Evolutionary conservation across 2,888 invertebrate species (phyloP).

Genomic region (Dione juno): DNA sequence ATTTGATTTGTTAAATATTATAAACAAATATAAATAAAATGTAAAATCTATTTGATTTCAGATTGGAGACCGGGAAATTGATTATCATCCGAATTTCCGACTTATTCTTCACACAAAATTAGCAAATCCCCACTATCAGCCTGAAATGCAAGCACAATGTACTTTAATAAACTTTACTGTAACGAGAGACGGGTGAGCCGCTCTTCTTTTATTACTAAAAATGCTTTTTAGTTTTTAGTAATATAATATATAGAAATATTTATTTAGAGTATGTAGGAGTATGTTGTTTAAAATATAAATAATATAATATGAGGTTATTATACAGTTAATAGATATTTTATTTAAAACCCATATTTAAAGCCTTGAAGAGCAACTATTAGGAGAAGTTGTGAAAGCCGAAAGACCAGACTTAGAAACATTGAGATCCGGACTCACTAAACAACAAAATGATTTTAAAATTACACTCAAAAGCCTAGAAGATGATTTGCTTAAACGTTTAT

Average conservation of each 20-base stretch:
- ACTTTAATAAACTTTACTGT: slow-evolving; percentile 98
- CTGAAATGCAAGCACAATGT: slow-evolving; percentile 98
- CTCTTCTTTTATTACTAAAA: neutral
- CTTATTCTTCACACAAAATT: slow-evolving; percentile 95
- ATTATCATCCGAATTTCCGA: slow-evolving; percentile 91
- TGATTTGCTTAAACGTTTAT: slow-evolving; percentile 91
- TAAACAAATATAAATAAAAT: too few relatives aligned
- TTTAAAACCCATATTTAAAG: slow-evolving; percentile 53
- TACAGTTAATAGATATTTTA: neutral
- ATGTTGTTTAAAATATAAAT: neutral
- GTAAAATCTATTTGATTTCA: slow-evolving; percentile 82
- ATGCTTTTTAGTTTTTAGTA: neutral
- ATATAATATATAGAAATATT: too few relatives aligned
- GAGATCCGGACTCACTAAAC: slow-evolving; percentile 92
- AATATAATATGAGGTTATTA: neutral
- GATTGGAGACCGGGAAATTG: slow-evolving; percentile 96
- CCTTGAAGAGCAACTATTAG: slow-evolving; percentile 95
- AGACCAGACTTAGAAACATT: slow-evolving; percentile 94
- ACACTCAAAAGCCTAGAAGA: slow-evolving; percentile 96
- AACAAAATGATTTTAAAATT: slow-evolving; percentile 97
- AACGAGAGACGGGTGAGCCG: slow-evolving; percentile 91
- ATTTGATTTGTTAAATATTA: too few relatives aligned
- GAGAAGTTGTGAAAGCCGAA: slow-evolving; percentile 96
- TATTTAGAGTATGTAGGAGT: neutral
- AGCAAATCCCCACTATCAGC: slow-evolving; percentile 97